Evolutionary conservation across 2,888 invertebrate genomes (phyloP).

Genomic region (Mythimna lalbum): DNA sequence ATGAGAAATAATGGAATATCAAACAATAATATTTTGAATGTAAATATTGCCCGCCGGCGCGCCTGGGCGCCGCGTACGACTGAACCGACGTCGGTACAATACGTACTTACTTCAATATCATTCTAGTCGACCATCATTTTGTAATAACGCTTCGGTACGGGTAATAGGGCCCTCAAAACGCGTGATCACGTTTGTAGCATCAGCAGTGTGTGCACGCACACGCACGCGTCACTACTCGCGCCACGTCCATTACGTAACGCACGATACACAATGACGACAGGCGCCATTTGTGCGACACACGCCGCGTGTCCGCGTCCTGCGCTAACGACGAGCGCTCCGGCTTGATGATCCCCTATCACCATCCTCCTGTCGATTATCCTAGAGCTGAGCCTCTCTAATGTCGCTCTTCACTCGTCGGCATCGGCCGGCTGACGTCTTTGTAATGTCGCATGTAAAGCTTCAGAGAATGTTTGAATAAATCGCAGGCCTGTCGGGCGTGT

Average conservation of each 20-base stretch:
- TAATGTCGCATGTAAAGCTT: constrained; percentile 5
- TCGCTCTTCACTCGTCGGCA: constrained; percentile 3
- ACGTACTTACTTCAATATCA: neutral
- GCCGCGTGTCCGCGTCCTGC: constrained; percentile 12
- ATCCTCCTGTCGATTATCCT: neutral
- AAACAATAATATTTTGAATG: neutral
- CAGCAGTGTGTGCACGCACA: neutral
- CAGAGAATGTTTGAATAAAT: constrained; percentile 10
- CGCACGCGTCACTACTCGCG: neutral
- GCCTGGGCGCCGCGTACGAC: neutral
- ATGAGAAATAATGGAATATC: neutral
- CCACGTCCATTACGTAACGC: neutral
- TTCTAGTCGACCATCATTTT: constrained; percentile 9
- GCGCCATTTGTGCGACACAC: neutral
- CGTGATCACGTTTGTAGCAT: constrained; percentile 18
- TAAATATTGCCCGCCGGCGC: neutral
- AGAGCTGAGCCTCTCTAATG: constrained; percentile 12
- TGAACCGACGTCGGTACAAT: neutral
- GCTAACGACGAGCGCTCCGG: constrained; percentile 21
- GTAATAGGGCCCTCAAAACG: constrained; percentile 11
- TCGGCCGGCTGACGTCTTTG: constrained; percentile 12
- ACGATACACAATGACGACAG: neutral
- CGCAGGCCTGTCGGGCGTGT: neutral
- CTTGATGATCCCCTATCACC: constrained; percentile 16
- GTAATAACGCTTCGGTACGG: neutral